Evolutionary conservation across 2,888 invertebrate genomes (phyloP).

Genomic region (Crematogaster levior): DNA sequence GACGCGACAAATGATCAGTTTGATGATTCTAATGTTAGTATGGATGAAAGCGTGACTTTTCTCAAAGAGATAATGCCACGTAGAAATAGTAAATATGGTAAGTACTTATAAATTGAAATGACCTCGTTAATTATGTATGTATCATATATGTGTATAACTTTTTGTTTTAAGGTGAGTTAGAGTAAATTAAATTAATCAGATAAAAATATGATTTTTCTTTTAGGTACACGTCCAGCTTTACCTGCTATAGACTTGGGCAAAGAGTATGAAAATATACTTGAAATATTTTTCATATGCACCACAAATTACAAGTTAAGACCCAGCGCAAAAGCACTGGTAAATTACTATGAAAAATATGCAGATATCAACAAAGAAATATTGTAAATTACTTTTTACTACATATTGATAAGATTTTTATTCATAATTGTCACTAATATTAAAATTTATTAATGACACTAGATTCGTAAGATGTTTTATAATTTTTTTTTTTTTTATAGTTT

Average conservation of each 20-base stretch:
- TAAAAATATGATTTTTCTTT: slow-evolving; percentile 2
- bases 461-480: background rate
- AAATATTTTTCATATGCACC: slow-evolving; percentile 91
- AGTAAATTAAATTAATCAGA: background rate
- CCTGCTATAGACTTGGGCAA: slow-evolving; percentile 88
- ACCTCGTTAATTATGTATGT: background rate
- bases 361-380: slow-evolving; percentile 59
- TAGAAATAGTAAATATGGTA: slow-evolving; percentile 68
- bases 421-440: slow-evolving; percentile 4
- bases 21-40: slow-evolving; percentile 66
- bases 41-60: slow-evolving; percentile 73
- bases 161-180: background rate
- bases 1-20: slow-evolving; percentile 49
- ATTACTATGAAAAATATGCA: slow-evolving; percentile 84
- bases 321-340: slow-evolving; percentile 87
- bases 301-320: slow-evolving; percentile 88
- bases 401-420: background rate
- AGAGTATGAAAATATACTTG: slow-evolving; percentile 89
- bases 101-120: slow-evolving; percentile 17
- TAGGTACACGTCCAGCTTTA: slow-evolving; percentile 90
- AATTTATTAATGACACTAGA: background rate
- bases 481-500: no score
- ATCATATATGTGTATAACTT: background rate
- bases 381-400: slow-evolving; percentile 28
- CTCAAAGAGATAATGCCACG: slow-evolving; percentile 58